These are phyloP conservation scores for Colossoma macropomum DNA, from an alignment of 2,113 vertebrate genomes.

Conservation along the genomic window DNA sequence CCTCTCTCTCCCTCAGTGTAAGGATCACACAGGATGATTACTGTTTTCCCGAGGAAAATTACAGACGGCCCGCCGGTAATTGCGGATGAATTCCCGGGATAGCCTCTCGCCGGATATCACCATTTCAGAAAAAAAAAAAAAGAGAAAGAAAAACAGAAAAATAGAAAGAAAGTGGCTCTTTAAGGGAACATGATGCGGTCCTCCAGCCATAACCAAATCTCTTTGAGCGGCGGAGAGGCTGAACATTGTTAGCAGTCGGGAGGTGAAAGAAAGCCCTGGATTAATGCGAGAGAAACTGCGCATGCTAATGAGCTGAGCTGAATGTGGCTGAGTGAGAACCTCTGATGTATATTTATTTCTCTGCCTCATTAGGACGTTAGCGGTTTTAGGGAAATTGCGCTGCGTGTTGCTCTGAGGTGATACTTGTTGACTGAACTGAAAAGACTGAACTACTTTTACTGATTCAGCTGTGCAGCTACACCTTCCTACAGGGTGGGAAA, in stretches of 20 bases:
- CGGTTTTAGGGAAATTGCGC: not conserved
- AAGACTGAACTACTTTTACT: not conserved
- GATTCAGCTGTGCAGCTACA: not conserved
- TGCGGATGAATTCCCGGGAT: constrained; percentile 44
- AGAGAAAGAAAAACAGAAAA: not conserved
- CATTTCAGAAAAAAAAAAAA: constrained; percentile 24
- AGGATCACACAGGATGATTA: constrained; percentile 43
- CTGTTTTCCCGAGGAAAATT: constrained; percentile 42
- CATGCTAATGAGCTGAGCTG: not conserved
- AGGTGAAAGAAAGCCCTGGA: not conserved
- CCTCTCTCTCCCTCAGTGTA: constrained; percentile 14
- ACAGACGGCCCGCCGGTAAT: constrained; percentile 52
- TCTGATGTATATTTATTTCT: not conserved
- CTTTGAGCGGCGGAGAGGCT: not conserved
- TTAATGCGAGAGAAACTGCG: not conserved
- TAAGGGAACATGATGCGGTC: not conserved
- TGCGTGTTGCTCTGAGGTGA: not conserved
- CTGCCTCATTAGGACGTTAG: not conserved
- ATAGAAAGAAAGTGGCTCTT: not conserved
- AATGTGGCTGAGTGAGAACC: not conserved
- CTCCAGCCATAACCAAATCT: constrained; percentile 14
- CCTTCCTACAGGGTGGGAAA: too few species aligned
- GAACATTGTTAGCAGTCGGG: constrained; percentile 1
- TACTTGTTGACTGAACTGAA: not conserved
- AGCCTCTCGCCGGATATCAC: constrained; percentile 42